Evolutionary conservation across 2,797 vertebrate species (phyloP).

Genomic region (Dallia pectoralis): DNA sequence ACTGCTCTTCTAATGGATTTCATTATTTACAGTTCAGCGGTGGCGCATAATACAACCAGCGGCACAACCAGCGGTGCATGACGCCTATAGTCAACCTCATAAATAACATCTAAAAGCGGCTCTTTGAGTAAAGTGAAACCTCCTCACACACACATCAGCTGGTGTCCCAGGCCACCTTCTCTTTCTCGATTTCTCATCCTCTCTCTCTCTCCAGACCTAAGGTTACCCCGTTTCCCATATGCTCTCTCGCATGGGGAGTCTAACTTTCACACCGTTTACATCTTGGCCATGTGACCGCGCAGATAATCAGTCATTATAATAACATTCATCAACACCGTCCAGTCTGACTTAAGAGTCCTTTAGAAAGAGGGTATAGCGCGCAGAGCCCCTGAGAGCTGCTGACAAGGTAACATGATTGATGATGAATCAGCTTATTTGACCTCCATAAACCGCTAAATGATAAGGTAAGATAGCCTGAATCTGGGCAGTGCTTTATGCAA

Average conservation of each 20-base stretch:
- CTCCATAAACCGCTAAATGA: background rate
- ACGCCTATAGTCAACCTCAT: background rate
- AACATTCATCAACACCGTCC: constrained; percentile 50
- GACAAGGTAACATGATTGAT: background rate
- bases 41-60: background rate
- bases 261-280: constrained; percentile 14
- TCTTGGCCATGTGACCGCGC: constrained; percentile 7
- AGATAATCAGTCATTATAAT: constrained; percentile 12
- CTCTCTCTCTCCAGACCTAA: constrained; percentile 28
- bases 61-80: background rate
- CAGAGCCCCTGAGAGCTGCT: background rate
- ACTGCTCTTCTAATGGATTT: background rate
- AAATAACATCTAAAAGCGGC: constrained; percentile 23
- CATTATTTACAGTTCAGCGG: background rate
- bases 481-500: background rate
- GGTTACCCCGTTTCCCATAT: constrained; percentile 76
- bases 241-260: constrained; percentile 43
- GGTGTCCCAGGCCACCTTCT: constrained; percentile 74
- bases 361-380: background rate
- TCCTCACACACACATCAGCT: constrained; percentile 64
- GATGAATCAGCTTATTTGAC: background rate
- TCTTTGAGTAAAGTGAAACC: constrained; percentile 29
- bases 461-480: background rate
- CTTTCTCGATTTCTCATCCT: constrained; percentile 46
- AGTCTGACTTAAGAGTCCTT: constrained; percentile 8